These are phyloP conservation scores for Stegodyphus dumicola DNA, from an alignment of 1,140 invertebrate species.

Conservation along the genomic window DNA sequence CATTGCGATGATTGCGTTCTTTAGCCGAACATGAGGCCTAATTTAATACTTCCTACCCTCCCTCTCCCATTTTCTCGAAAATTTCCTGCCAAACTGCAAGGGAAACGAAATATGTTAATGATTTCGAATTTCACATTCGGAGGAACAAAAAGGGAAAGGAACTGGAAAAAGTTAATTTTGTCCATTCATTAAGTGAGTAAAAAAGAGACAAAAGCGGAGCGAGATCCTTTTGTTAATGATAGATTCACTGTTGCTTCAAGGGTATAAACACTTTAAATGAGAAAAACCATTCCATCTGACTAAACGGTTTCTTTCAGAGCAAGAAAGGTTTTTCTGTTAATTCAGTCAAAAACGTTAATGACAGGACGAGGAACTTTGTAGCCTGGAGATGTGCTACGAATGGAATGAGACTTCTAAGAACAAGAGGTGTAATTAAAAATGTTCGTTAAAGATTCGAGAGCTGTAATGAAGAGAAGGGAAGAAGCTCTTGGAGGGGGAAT, in stretches of 20 bases:
- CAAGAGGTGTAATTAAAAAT: slow-evolving; percentile 40
- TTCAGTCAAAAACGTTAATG: slow-evolving; percentile 58
- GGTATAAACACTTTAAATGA: slow-evolving; percentile 43
- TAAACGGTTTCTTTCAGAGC: slow-evolving; percentile 27
- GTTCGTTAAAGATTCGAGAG: slow-evolving; percentile 32
- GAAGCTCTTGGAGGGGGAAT: background rate
- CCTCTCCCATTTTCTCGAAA: no score
- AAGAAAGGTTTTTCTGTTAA: slow-evolving; percentile 52
- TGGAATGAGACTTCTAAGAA: slow-evolving; percentile 12
- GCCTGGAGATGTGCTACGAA: slow-evolving; percentile 2
- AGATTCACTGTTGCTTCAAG: slow-evolving; percentile 44
- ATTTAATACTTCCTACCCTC: no score
- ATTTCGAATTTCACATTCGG: slow-evolving; percentile 39
- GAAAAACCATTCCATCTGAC: slow-evolving; percentile 33
- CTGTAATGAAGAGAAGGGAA: slow-evolving; percentile 9
- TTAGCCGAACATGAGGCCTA: no score
- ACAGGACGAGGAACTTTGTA: slow-evolving; percentile 20
- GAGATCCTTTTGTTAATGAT: slow-evolving; percentile 50
- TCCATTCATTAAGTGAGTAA: slow-evolving; percentile 33
- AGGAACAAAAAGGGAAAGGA: slow-evolving; percentile 35
- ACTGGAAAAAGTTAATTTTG: slow-evolving; percentile 52
- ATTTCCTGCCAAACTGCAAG: background rate
- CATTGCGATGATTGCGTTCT: no score
- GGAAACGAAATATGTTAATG: slow-evolving; percentile 46
- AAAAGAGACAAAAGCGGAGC: slow-evolving; percentile 9